Conservation (phyloP, 1,140 invertebrate genomes). For the Pemphigus obesinymphae region DNA sequence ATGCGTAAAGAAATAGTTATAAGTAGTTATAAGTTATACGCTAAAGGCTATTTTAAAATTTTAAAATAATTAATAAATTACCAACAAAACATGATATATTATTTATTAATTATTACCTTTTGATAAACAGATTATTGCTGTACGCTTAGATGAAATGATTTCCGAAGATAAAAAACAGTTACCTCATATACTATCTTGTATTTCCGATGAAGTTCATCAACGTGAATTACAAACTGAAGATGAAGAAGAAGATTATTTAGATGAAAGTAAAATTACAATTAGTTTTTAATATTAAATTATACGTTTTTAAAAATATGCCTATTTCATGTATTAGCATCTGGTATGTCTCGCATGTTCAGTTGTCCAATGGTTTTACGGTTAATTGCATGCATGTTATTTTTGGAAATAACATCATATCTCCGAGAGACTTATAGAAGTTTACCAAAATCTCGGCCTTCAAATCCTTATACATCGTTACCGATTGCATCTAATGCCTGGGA, state of each 20-base stretch:
- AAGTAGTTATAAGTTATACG: too few relatives aligned
- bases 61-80: background rate
- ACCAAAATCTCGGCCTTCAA: constrained; percentile 61
- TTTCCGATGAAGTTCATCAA: constrained; percentile 77
- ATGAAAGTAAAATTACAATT: constrained; percentile 68
- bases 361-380: constrained; percentile 90
- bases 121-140: constrained; percentile 71
- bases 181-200: constrained; percentile 63
- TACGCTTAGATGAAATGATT: constrained; percentile 78
- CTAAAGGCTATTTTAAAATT: too few relatives aligned
- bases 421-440: constrained; percentile 77
- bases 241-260: constrained; percentile 96
- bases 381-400: constrained; percentile 84
- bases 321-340: constrained; percentile 61
- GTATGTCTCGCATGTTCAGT: constrained; percentile 74
- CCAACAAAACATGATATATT: background rate
- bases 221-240: constrained; percentile 82
- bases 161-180: constrained; percentile 68
- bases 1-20: too few relatives aligned
- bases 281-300: background rate
- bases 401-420: constrained; percentile 95
- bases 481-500: constrained; percentile 49
- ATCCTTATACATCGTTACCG: constrained; percentile 26
- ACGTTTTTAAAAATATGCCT: background rate
- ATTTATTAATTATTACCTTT: background rate